Percentiles rank a stretch among this genome's conserved stretches.
Evolutionary conservation across 1,140 invertebrate genomes (phyloP).

Genomic region (Radopholus similis): DNA sequence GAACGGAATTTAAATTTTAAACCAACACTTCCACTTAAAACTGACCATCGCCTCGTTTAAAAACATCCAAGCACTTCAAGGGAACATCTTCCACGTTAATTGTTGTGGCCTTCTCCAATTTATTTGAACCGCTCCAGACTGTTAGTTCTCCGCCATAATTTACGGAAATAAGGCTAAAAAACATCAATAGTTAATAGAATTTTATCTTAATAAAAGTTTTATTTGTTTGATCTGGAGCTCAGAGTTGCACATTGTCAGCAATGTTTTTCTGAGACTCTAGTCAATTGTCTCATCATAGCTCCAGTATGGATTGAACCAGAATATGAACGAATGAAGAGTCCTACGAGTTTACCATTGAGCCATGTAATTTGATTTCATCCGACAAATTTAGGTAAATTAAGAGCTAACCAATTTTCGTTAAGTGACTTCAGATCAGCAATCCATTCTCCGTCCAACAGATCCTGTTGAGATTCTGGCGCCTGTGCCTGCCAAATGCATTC

Average conservation of each 20-base stretch:
- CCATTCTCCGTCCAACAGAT: constrained; percentile 48
- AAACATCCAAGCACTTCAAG: constrained; percentile 33
- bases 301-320: constrained; percentile 12
- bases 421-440: constrained; percentile 36
- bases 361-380: background rate
- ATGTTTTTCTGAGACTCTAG: constrained; percentile 11
- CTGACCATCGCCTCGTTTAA: background rate
- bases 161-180: constrained; percentile 50
- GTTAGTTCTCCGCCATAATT: constrained; percentile 47
- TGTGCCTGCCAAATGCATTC: constrained; percentile 47
- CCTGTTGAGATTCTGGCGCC: constrained; percentile 42
- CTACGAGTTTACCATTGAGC: background rate
- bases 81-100: constrained; percentile 12
- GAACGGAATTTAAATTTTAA: background rate
- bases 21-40: background rate
- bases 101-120: constrained; percentile 18
- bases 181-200: background rate
- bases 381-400: background rate
- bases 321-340: background rate
- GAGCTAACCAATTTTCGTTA: constrained; percentile 4
- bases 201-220: background rate
- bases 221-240: background rate
- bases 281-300: background rate
- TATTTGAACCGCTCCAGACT: constrained; percentile 26
- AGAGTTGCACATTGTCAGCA: background rate